These are phyloP conservation scores for Sciurus vulgaris DNA, from an alignment of 2,797 vertebrate genomes.

Conservation along the genomic window DNA sequence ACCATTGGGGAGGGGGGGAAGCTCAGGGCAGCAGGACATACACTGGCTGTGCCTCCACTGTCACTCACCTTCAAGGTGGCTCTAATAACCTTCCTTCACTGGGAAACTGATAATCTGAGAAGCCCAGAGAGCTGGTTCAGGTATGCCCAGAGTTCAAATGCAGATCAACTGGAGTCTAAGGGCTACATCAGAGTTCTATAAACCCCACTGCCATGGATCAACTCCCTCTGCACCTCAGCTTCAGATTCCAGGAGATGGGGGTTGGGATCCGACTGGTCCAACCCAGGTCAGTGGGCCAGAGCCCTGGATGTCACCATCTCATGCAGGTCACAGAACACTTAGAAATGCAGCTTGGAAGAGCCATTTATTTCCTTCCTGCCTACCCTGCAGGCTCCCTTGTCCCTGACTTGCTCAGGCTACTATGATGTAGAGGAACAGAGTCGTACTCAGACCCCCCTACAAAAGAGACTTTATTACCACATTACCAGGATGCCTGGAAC, in stretches of 20 bases:
- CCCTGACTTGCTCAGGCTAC: not conserved
- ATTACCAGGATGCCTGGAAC: too few species aligned
- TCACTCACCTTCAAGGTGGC: not conserved
- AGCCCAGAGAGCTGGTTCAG: not conserved
- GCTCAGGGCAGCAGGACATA: not conserved
- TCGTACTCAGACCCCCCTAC: not conserved
- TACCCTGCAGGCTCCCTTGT: not conserved
- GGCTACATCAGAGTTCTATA: not conserved
- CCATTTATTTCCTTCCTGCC: not conserved
- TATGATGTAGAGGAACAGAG: not conserved
- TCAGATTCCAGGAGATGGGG: not conserved
- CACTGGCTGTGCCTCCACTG: not conserved
- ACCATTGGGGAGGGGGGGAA: rapidly evolving
- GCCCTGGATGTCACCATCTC: not conserved
- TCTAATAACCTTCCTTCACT: not conserved
- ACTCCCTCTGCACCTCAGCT: not conserved
- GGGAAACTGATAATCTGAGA: not conserved
- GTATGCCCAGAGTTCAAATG: not conserved
- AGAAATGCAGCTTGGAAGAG: not conserved
- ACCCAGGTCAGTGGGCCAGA: not conserved
- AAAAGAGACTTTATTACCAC: not conserved
- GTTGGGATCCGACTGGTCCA: too few species aligned
- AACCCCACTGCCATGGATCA: too few species aligned
- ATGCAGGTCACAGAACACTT: rapidly evolving
- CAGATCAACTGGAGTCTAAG: not conserved